Base-by-base conservation (phyloP, 2,888 invertebrate species). In the Cenopis cana region DNA sequence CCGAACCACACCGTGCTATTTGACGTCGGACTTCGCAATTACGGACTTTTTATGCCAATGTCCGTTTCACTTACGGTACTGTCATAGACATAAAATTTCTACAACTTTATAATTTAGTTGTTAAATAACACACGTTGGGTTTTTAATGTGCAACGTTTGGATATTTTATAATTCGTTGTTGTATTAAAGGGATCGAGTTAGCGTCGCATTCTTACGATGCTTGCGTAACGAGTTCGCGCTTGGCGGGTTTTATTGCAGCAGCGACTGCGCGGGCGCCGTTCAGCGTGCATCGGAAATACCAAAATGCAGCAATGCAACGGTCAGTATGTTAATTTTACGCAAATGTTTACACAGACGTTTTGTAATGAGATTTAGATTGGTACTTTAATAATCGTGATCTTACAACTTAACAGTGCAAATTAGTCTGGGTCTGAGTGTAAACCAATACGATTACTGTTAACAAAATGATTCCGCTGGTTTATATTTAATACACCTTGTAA, bases 141-240 rank as follows among this genome's bases (percentile, higher is more conserved):
- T 75, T 76, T 71, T 79, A 78, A 81, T 82, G 74, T 80, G 20
- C 77, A 79, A 76, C 74, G 77, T 78, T 83, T 76, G 78, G 76
- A 20, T 36, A 6, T 60, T 33, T 59, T 55, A 55, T 60, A 60
- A 69, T 55, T 20, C 46, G 20, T 14, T 60, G 67, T 70, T 50
- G 17, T 49, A 41, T 68, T 69, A 69, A 60, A 60, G 56, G 60
- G 61, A 61, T 56, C 55, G 55, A 71, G 74, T 76, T 78, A 73
- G 72, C 73, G 68, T 74, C 78, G 82, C 82, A 81, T 78, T 81
- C 82, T 81, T 79, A 81, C 76, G 77, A 82, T 81, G 78, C 82
- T 82, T 81, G 77, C 81, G 77, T 83, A 81, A 82, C 79, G 77
- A 81, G 82, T 88, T 83, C 81, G 82, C 86, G 88, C 82, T 83